Evolutionary conservation across 1,140 invertebrate genomes (phyloP).

Genomic region (Aradophagus sp.): DNA sequence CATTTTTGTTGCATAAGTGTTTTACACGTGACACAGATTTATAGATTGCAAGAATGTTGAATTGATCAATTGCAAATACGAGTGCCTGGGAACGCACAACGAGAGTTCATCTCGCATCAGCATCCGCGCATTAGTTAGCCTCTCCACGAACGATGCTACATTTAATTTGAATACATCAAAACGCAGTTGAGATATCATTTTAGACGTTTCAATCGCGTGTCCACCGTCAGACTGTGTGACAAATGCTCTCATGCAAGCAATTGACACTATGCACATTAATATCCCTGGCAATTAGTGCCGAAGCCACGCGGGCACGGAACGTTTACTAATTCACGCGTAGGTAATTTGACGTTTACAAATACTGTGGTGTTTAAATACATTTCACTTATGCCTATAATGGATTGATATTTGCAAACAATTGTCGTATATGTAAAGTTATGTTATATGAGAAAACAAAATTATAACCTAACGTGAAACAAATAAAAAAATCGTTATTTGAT

Average conservation of each 20-base stretch:
- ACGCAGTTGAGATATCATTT: conserved; percentile 33
- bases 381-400: background rate
- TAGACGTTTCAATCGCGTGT: conserved; percentile 50
- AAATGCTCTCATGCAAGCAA: conserved; percentile 41
- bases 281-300: conserved; percentile 41
- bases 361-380: conserved; percentile 1
- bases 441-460: too few relatives aligned
- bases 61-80: too few relatives aligned
- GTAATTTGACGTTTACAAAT: conserved; percentile 19
- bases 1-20: too few relatives aligned
- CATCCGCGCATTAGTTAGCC: conserved; percentile 5
- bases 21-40: too few relatives aligned
- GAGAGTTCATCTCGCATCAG: too few relatives aligned
- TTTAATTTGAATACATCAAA: conserved; percentile 37
- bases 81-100: too few relatives aligned
- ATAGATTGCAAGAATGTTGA: too few relatives aligned
- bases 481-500: too few relatives aligned
- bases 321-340: conserved; percentile 10
- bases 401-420: too few relatives aligned
- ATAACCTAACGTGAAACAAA: too few relatives aligned
- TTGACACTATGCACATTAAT: conserved; percentile 43
- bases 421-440: too few relatives aligned
- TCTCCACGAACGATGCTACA: too few relatives aligned
- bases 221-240: conserved; percentile 37
- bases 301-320: conserved; percentile 20